Evolutionary conservation across 2,113 vertebrate genomes (phyloP).

Genomic region (Menura novaehollandiae): DNA sequence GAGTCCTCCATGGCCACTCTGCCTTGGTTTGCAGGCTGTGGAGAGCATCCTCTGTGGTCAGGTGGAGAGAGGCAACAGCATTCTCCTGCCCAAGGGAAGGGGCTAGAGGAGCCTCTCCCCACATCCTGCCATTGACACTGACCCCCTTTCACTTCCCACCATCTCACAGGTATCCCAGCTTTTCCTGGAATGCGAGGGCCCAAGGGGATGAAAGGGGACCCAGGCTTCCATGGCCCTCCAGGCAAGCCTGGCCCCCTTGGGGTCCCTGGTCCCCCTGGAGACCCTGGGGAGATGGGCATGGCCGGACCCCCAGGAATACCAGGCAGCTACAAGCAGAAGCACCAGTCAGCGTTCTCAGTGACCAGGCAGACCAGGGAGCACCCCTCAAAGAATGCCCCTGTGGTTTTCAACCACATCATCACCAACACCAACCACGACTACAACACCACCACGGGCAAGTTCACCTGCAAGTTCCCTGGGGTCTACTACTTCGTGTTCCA

Average conservation of each 20-base stretch:
- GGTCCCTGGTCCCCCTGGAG: neutral
- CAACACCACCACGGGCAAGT: conserved; percentile 66
- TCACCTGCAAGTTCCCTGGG: conserved; percentile 75
- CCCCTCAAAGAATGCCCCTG: conserved; percentile 4
- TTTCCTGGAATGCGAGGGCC: neutral
- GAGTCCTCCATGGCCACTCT: neutral
- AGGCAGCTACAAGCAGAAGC: conserved; percentile 55
- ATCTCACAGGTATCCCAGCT: conserved; percentile 62
- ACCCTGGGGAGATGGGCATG: neutral
- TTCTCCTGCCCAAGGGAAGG: neutral
- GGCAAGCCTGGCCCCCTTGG: conserved; percentile 73
- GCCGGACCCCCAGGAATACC: conserved; percentile 41
- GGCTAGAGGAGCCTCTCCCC: neutral
- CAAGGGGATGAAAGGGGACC: conserved; percentile 71
- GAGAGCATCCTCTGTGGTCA: neutral
- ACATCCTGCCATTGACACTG: neutral
- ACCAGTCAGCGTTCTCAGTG: conserved; percentile 78
- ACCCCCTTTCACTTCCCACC: neutral
- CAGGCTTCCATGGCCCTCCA: conserved; percentile 36
- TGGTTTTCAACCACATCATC: conserved; percentile 70
- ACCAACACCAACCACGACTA: conserved; percentile 74
- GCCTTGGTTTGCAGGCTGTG: neutral
- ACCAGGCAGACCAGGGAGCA: conserved; percentile 7
- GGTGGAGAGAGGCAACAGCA: neutral
- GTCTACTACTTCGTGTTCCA: conserved; percentile 83